Evolutionary conservation across 1,140 invertebrate genomes (phyloP).

Genomic region (Macrobrachium nipponense): DNA sequence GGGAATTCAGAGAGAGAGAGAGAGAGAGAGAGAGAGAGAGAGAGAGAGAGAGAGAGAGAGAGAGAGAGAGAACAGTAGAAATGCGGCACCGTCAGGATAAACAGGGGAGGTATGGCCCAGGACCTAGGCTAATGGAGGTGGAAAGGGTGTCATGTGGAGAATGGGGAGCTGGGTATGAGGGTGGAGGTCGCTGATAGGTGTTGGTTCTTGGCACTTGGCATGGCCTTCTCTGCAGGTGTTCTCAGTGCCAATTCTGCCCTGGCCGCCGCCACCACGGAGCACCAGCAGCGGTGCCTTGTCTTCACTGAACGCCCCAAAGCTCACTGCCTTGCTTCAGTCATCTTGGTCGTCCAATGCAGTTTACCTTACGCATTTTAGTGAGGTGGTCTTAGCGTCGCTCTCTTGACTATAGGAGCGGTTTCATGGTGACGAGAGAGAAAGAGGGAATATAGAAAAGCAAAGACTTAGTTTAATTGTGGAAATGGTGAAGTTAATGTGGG

Average conservation of each 20-base stretch:
- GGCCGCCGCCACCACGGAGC: slow-evolving; percentile 6
- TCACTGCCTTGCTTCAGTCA: neutral
- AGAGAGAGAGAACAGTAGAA: neutral
- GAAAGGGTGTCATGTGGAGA: neutral
- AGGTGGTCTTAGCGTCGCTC: too few relatives aligned
- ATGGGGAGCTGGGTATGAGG: neutral
- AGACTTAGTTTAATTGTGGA: too few relatives aligned
- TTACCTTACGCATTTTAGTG: too few relatives aligned
- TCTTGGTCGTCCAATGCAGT: too few relatives aligned
- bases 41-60: neutral
- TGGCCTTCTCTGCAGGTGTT: slow-evolving; percentile 14
- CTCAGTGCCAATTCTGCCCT: slow-evolving; percentile 18
- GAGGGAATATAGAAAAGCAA: too few relatives aligned
- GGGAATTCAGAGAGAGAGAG: neutral
- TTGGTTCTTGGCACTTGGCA: slow-evolving; percentile 12
- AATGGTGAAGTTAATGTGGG: too few relatives aligned
- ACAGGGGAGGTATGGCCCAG: neutral
- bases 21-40: neutral
- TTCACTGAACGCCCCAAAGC: neutral
- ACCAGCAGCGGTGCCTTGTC: neutral
- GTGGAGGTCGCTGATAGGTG: slow-evolving; percentile 3
- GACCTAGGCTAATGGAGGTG: neutral
- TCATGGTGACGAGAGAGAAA: too few relatives aligned
- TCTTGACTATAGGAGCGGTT: too few relatives aligned
- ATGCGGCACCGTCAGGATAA: neutral